Conservation (phyloP, 2,888 invertebrate species). For the Lordiphosa fenestrarum region DNA sequence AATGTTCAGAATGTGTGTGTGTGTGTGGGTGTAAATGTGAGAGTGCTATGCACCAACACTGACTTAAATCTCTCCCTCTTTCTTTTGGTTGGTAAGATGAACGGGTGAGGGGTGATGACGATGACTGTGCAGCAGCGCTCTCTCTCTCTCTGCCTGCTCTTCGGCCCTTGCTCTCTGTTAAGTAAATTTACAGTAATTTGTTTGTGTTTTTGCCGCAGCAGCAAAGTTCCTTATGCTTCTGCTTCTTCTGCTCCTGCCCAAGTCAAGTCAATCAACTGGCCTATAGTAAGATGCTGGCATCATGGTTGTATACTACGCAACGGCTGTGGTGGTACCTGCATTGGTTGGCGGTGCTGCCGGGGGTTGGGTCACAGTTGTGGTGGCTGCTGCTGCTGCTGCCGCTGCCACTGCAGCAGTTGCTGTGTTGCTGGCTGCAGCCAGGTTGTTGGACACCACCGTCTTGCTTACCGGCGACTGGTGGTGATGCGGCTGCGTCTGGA, state of each 20-base stretch:
- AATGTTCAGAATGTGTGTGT: too few relatives aligned
- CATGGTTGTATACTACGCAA: constrained; percentile 80
- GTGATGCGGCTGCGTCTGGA: too few relatives aligned
- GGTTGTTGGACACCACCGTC: constrained; percentile 10
- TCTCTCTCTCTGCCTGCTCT: not conserved
- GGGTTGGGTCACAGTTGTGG: constrained; percentile 55
- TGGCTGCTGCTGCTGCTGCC: constrained; percentile 40
- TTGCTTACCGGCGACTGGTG: constrained; percentile 23
- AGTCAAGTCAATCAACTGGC: constrained; percentile 41
- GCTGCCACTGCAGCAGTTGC: constrained; percentile 30
- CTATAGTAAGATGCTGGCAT: constrained; percentile 70
- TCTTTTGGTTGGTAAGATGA: not conserved
- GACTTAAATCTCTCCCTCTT: too few relatives aligned
- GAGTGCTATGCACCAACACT: too few relatives aligned
- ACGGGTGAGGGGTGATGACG: constrained; percentile 21
- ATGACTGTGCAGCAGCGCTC: constrained; percentile 16
- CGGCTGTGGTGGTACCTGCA: constrained; percentile 78
- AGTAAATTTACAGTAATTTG: constrained; percentile 53
- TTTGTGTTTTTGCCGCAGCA: constrained; percentile 11
- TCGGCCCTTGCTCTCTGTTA: constrained; percentile 11
- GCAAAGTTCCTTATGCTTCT: constrained; percentile 8
- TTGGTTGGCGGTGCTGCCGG: constrained; percentile 66
- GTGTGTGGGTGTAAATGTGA: too few relatives aligned
- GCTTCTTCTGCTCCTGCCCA: constrained; percentile 9
- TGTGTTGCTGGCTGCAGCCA: too few relatives aligned